These are phyloP conservation scores for Rhimphoctona megacephalus DNA, from an alignment of 2,888 invertebrate genomes.

Conservation along the genomic window DNA sequence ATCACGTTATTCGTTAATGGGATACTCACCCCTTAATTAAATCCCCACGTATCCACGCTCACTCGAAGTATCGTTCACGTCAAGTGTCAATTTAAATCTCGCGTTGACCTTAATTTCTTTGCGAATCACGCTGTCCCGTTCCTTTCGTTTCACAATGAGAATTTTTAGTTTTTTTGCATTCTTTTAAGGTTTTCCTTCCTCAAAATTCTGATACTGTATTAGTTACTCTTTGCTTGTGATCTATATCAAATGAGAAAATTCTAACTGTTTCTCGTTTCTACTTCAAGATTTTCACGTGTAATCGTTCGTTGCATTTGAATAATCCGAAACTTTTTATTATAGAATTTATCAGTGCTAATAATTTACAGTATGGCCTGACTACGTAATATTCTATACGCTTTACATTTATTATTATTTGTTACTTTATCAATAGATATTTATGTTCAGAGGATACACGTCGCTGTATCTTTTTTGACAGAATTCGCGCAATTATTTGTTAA, in stretches of 20 bases:
- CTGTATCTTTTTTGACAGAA: conserved; percentile 53
- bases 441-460: conserved; percentile 57
- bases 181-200: not conserved
- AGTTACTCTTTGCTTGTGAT: too few relatives aligned
- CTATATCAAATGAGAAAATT: conserved; percentile 32
- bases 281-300: not conserved
- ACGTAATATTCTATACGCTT: conserved; percentile 51
- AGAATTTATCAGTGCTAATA: conserved; percentile 7
- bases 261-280: conserved; percentile 12
- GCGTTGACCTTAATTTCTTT: conserved; percentile 50
- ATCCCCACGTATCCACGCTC: conserved; percentile 66
- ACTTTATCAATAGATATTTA: not conserved
- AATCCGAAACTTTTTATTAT: conserved; percentile 28
- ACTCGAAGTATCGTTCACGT: conserved; percentile 55
- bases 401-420: conserved; percentile 46
- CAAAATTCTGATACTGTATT: not conserved
- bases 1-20: conserved; percentile 61
- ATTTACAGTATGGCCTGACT: conserved; percentile 33
- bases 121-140: conserved; percentile 16
- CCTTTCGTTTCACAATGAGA: conserved; percentile 10
- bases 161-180: conserved; percentile 22
- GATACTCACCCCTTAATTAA: conserved; percentile 70
- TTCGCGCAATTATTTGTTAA: conserved; percentile 41
- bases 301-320: conserved; percentile 43
- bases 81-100: conserved; percentile 62